phyloP scores from a whole-genome alignment of 2,797 vertebrate genomes.

The Ciconia nigra region DNA sequence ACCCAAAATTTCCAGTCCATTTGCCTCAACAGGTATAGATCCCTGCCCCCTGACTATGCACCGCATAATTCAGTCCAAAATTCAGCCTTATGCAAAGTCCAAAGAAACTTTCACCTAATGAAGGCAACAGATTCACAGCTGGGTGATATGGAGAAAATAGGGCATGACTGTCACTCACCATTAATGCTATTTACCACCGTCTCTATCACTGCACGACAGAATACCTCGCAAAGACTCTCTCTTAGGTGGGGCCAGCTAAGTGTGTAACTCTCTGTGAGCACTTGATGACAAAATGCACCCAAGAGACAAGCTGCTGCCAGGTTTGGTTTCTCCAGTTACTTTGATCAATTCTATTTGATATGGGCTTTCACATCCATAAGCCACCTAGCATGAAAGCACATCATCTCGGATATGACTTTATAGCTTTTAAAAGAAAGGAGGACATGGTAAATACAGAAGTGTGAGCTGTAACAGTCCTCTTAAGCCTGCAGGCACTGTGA shows the following conservation, averaged over 20 bases:
- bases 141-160: slow-evolving; percentile 1
- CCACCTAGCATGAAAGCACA: not conserved
- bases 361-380: not conserved
- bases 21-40: not conserved
- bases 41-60: not conserved
- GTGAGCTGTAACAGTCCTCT: not conserved
- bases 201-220: not conserved
- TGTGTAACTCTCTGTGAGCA: not conserved
- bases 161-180: slow-evolving; percentile 6
- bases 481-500: not conserved
- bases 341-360: slow-evolving; percentile 13
- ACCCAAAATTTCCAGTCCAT: not conserved
- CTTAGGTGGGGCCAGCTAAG: not conserved
- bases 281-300: not conserved
- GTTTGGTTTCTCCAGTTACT: not conserved
- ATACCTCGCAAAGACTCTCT: not conserved
- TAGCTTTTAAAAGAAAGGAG: not conserved
- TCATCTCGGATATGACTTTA: not conserved
- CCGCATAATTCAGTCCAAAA: not conserved
- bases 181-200: slow-evolving; percentile 15
- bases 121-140: not conserved
- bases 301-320: not conserved
- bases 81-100: not conserved
- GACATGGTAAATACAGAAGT: not conserved
- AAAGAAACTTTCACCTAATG: not conserved